phyloP scores from a whole-genome alignment of 2,113 vertebrate species.

The Gambusia holbrooki region DNA sequence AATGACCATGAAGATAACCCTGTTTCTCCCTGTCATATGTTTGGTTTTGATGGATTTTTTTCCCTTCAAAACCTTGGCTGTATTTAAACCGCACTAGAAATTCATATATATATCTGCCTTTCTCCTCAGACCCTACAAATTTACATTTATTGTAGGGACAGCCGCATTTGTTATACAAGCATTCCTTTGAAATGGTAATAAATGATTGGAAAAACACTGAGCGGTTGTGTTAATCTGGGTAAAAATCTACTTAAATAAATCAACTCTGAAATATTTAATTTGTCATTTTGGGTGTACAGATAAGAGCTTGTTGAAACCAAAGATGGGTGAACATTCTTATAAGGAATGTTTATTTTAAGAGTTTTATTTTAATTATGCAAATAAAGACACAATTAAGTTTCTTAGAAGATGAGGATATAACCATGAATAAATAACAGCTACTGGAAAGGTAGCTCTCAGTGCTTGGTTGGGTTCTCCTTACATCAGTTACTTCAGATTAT shows the following conservation, averaged over 20 bases:
- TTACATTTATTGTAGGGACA: conserved; percentile 29
- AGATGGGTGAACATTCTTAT: no score
- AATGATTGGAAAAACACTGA: conserved; percentile 30
- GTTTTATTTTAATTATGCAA: no score
- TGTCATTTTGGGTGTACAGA: no score
- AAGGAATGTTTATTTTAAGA: no score
- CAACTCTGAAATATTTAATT: neutral
- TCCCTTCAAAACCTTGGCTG: conserved; percentile 15
- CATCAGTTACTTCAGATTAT: no score
- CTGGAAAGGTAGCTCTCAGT: neutral
- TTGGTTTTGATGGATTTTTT: neutral
- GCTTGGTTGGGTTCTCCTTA: no score
- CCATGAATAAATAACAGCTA: neutral
- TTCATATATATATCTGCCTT: neutral
- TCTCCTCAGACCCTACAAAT: conserved; percentile 6
- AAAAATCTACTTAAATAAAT: neutral
- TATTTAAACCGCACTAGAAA: conserved; percentile 30
- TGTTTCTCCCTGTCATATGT: neutral
- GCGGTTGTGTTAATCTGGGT: neutral
- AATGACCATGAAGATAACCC: conserved; percentile 8
- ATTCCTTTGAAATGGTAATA: conserved; percentile 64
- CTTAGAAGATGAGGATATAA: neutral
- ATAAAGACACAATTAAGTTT: neutral
- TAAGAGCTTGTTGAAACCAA: no score
- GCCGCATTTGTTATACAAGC: conserved; percentile 22